Evolutionary conservation across 2,113 vertebrate genomes (phyloP).

Genomic region (Anser cygnoides): DNA sequence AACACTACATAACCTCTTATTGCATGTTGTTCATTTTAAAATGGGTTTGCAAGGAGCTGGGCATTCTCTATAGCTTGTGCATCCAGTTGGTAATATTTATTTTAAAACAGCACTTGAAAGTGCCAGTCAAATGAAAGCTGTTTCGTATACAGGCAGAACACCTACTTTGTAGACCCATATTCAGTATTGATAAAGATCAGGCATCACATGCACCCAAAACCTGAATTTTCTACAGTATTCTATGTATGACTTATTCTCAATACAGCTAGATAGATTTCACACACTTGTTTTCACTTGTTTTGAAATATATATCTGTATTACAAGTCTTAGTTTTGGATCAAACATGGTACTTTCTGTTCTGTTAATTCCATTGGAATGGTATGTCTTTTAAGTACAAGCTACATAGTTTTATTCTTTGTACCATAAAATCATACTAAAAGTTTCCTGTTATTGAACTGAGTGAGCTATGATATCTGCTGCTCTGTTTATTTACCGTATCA

Average conservation of each 20-base stretch:
- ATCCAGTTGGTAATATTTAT: background rate
- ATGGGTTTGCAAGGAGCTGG: background rate
- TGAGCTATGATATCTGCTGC: accelerated
- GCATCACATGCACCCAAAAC: background rate
- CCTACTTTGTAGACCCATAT: background rate
- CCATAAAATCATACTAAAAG: background rate
- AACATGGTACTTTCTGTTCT: background rate
- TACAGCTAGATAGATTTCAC: background rate
- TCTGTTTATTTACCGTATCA: background rate
- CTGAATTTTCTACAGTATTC: background rate
- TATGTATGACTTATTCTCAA: background rate
- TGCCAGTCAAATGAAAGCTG: background rate
- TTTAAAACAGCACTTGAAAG: background rate
- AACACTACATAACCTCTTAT: background rate
- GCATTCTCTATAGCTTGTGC: background rate
- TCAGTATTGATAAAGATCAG: background rate
- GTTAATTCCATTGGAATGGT: background rate
- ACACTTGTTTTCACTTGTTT: background rate
- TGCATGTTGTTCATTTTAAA: conserved; percentile 29
- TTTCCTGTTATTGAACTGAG: background rate
- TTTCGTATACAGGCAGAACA: accelerated
- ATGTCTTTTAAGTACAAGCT: background rate
- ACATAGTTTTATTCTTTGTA: background rate
- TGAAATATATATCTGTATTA: background rate
- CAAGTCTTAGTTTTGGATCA: background rate